A percentile compares a stretch with the other conserved stretches of the same genome.
phyloP scores from a whole-genome alignment of 2,797 vertebrate species.

The Balearica regulorum region DNA sequence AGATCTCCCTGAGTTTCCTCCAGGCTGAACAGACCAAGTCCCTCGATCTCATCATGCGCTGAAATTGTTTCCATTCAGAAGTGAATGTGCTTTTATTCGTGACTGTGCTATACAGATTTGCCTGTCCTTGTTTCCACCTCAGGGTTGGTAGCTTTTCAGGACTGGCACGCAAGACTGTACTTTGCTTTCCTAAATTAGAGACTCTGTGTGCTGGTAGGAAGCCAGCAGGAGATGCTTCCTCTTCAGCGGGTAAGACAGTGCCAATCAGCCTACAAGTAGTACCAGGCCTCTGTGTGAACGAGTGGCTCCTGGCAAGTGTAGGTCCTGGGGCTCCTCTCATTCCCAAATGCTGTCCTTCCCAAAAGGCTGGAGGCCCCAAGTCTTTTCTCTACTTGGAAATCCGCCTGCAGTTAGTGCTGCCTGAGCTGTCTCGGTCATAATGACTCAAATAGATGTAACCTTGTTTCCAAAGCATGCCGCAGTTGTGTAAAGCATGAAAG shows the following conservation, averaged over 20 bases:
- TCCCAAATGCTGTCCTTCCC: conserved; percentile 5
- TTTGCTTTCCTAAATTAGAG: conserved; percentile 40
- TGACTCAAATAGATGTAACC: conserved; percentile 22
- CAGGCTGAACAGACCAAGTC: background rate
- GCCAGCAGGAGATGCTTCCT: conserved; percentile 35
- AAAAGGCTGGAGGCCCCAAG: background rate
- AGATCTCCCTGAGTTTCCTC: background rate
- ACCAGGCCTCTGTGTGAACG: background rate
- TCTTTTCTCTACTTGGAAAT: conserved; percentile 29
- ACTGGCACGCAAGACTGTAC: conserved; percentile 6
- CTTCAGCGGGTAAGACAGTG: background rate
- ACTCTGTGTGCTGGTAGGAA: background rate
- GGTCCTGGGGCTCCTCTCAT: background rate
- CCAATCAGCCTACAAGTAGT: conserved; percentile 4
- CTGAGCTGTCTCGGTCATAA: background rate
- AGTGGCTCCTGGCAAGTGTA: background rate
- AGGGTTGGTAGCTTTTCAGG: conserved; percentile 16
- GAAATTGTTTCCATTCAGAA: background rate
- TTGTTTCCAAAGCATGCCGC: conserved; percentile 7
- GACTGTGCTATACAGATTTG: background rate
- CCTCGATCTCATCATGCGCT: background rate
- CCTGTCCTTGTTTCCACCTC: background rate
- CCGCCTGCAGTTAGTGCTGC: conserved; percentile 15
- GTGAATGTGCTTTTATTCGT: background rate
- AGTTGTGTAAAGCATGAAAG: conserved; percentile 9